Evolutionary conservation across 2,888 invertebrate species (phyloP).

Genomic region (Trichopoda pennipes): DNA sequence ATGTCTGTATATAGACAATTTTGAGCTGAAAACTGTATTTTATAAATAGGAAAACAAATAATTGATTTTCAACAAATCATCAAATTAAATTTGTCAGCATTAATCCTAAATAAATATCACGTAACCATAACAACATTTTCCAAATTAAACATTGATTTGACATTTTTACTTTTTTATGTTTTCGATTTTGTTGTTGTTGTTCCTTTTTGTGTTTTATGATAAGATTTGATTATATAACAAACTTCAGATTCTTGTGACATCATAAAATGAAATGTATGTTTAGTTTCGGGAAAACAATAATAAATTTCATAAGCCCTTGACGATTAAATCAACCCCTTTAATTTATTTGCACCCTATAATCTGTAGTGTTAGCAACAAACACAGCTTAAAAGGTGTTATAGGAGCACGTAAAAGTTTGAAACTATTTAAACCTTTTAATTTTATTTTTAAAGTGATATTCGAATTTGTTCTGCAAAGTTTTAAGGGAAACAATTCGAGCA

Average conservation of each 20-base stretch:
- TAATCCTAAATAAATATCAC: constrained; percentile 66
- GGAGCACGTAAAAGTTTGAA: no score
- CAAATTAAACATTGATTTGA: constrained; percentile 75
- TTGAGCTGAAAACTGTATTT: background rate
- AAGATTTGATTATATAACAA: constrained; percentile 24
- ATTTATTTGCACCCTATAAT: background rate
- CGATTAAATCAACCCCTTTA: constrained; percentile 37
- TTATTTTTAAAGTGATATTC: no score
- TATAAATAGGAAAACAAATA: constrained; percentile 22
- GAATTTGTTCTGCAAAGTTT: no score
- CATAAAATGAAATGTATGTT: constrained; percentile 38
- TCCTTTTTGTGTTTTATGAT: constrained; percentile 4
- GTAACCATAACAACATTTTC: constrained; percentile 58
- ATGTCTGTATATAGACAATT: background rate
- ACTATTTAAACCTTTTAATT: no score
- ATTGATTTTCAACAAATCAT: constrained; percentile 49
- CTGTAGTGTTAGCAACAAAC: background rate
- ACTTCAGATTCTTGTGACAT: constrained; percentile 53
- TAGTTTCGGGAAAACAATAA: constrained; percentile 19
- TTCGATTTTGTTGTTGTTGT: background rate
- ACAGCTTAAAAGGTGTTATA: no score
- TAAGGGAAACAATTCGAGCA: no score
- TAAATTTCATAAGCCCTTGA: constrained; percentile 56
- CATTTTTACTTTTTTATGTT: constrained; percentile 67
- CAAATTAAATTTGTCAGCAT: constrained; percentile 61